Evolutionary conservation across 2,113 vertebrate species (phyloP).

Genomic region (Gallinago media): DNA sequence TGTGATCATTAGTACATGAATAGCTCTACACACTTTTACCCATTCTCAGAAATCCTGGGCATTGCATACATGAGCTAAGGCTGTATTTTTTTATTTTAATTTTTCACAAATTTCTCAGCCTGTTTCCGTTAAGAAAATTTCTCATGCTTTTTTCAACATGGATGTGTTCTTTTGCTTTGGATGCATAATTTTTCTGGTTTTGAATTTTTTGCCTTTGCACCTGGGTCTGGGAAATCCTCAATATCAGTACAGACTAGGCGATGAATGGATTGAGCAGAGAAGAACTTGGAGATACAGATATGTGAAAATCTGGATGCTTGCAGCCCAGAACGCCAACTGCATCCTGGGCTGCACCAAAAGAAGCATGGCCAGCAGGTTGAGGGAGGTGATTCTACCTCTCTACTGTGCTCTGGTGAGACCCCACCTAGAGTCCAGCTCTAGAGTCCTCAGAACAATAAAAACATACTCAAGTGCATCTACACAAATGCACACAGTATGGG

Average conservation of each 20-base stretch:
- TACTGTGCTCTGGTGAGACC: not conserved
- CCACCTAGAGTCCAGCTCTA: not conserved
- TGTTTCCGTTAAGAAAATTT: not conserved
- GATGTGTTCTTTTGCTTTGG: not conserved
- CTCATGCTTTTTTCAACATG: not conserved
- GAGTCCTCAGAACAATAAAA: not conserved
- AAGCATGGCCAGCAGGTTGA: not conserved
- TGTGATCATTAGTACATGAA: not conserved
- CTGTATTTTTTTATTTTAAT: not conserved
- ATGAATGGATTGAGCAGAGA: not conserved
- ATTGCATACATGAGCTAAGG: rapidly evolving
- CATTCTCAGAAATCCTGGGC: not conserved
- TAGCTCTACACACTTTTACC: not conserved
- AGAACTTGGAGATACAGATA: too few species aligned
- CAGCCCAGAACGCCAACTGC: not conserved
- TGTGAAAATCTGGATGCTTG: not conserved
- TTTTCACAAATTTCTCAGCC: not conserved
- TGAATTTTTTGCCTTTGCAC: not conserved
- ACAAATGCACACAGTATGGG: too few species aligned
- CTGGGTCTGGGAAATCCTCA: not conserved
- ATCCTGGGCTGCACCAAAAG: not conserved
- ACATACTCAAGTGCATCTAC: too few species aligned
- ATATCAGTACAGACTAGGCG: too few species aligned
- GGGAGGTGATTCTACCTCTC: not conserved
- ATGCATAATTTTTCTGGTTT: not conserved